Base-by-base conservation (phyloP, 1,140 invertebrate species). In the Dreissena rostriformis region DNA sequence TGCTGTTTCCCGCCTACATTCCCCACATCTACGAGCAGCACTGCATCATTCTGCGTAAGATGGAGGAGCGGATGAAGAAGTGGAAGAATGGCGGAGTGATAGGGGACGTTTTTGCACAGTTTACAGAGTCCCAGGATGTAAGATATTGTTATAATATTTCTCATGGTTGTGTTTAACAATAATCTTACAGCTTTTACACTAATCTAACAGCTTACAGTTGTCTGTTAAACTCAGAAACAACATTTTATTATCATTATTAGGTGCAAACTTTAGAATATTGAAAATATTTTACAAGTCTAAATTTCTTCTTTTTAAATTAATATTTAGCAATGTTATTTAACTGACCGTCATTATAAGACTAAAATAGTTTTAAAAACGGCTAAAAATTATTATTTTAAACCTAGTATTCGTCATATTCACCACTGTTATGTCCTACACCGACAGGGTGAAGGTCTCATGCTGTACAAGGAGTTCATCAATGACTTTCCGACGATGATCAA, bases 1-100 rank as follows among this genome's bases (percentile, higher is more conserved):
- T 88, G 39, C 85, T 90, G 26, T 94, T 94, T 82, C 93, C 94
- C 17, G 87, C 91, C 52, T 93, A 93, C 86, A 89, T 94, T 29
- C 87, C 88, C 66, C 87, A 91, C 55, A 87, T 94, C 57, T 93
- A 93, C 77, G 91, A 93, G 67, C 91, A 94, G 63, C 94, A 94
- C 89, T 93, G 92, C 76, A 82, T 88, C 6, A 88, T 94, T 29
- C 88, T 93, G 71, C 85, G 90, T 14, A 89, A 92, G 82, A 87
- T 94, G 66, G 90, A 94, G 85, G 92, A 93, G 76, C 82, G 93
- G 39, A 70, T 94, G 51, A 85, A 85, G 22, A 89, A 90, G 24
- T 93, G 93, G 92, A 86, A 82, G 66, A 83, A 73, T 51, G 84
- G 82, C 53, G 84, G 84, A 17, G 75, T 88, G 7, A 80, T 90